Evolutionary conservation across 1,140 invertebrate species (phyloP).

Genomic region (Eumeta japonica): DNA sequence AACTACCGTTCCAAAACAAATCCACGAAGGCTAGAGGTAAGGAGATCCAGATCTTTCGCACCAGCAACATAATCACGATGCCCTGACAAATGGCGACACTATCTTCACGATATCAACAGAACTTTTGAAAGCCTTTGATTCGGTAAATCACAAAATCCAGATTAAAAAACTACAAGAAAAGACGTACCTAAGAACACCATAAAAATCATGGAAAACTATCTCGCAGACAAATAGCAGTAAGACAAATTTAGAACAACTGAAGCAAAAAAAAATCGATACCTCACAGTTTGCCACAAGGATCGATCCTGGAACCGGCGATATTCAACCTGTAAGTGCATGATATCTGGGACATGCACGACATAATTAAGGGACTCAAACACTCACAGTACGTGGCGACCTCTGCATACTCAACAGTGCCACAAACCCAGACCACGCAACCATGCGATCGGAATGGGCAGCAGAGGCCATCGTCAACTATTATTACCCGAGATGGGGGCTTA

Average conservation of each 20-base stretch:
- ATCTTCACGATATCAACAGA: conserved; percentile 7
- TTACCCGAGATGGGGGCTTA: conserved; percentile 7
- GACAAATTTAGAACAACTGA: conserved; percentile 7
- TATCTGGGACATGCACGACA: too few relatives aligned
- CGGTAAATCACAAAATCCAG: conserved; percentile 5
- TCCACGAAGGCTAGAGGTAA: conserved; percentile 5
- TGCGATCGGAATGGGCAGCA: conserved; percentile 6
- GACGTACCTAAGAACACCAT: conserved; percentile 6
- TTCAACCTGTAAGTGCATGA: too few relatives aligned
- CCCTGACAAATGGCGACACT: conserved; percentile 1
- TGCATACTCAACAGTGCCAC: too few relatives aligned
- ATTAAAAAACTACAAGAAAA: conserved; percentile 6
- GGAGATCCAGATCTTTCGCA: conserved; percentile 4
- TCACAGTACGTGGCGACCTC: conserved; percentile 8
- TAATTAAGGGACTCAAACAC: conserved; percentile 1
- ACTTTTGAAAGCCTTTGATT: conserved; percentile 5
- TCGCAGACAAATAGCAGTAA: neutral
- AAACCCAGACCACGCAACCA: too few relatives aligned
- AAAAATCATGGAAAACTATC: conserved; percentile 10
- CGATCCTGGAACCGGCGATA: conserved; percentile 6
- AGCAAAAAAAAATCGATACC: conserved; percentile 1
- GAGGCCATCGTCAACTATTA: conserved; percentile 6
- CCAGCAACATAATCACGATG: conserved; percentile 5
- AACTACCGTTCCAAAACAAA: conserved; percentile 4
- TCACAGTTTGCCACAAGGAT: conserved; percentile 8